Percentiles rank a stretch among this genome's conserved stretches.
Evolutionary conservation across 2,113 vertebrate genomes (phyloP).

Genomic region (Dermatemys mawii): DNA sequence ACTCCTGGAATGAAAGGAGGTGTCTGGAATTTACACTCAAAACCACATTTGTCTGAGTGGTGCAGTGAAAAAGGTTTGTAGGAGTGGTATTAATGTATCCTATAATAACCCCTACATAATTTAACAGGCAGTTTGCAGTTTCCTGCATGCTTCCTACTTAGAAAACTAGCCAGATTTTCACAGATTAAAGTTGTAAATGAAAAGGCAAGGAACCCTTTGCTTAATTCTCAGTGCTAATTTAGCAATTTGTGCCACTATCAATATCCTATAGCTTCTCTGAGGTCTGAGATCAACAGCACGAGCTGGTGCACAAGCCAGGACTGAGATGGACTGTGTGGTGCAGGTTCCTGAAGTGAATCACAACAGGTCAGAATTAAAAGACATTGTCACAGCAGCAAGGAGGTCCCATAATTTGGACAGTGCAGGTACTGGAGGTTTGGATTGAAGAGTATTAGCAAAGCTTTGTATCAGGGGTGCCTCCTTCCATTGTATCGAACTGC

Average conservation of each 20-base stretch:
- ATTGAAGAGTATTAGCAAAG: rapidly evolving
- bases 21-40: not conserved
- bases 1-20: not conserved
- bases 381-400: rapidly evolving
- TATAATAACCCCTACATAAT: not conserved
- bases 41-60: not conserved
- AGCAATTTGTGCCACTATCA: not conserved
- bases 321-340: not conserved
- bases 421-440: not conserved
- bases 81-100: not conserved
- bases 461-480: not conserved
- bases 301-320: not conserved
- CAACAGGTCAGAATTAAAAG: not conserved
- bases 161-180: not conserved
- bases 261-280: not conserved
- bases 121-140: not conserved
- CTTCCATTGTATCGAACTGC: not conserved
- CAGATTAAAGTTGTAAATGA: not conserved
- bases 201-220: not conserved
- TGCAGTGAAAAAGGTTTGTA: not conserved
- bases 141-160: not conserved
- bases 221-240: not conserved
- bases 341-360: not conserved
- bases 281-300: not conserved
- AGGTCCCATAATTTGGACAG: not conserved